A percentile compares a stretch with the other conserved stretches of the same genome.
These are phyloP conservation scores for Chorisops tibialis DNA, from an alignment of 2,888 invertebrate genomes.

Conservation along the genomic window DNA sequence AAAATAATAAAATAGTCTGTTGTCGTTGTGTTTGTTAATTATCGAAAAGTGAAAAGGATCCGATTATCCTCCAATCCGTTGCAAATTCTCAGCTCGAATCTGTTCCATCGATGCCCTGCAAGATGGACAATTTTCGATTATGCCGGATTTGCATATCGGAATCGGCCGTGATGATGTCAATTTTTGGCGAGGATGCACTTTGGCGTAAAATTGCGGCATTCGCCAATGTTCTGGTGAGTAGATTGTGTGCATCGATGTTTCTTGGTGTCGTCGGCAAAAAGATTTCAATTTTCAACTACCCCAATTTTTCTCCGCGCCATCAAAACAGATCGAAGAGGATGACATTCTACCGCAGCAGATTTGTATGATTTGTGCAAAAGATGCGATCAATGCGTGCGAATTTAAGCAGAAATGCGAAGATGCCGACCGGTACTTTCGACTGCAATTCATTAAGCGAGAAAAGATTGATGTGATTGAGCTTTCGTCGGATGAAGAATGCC, in stretches of 20 bases:
- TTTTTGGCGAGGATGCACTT: conserved; percentile 50
- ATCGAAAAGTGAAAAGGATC: too few relatives aligned
- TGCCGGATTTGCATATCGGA: conserved; percentile 50
- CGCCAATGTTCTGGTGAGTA: conserved; percentile 48
- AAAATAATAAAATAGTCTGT: too few relatives aligned
- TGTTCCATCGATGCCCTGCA: too few relatives aligned
- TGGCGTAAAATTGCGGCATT: conserved; percentile 50
- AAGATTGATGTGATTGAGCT: not conserved
- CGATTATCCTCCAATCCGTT: too few relatives aligned
- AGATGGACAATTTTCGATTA: conserved; percentile 41
- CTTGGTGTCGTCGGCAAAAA: not conserved
- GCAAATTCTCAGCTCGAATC: too few relatives aligned
- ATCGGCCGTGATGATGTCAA: conserved; percentile 46
- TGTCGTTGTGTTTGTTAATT: too few relatives aligned
- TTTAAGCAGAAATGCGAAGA: conserved; percentile 52
- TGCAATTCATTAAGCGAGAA: conserved; percentile 38
- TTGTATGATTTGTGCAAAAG: conserved; percentile 47
- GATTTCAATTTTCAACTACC: too few relatives aligned
- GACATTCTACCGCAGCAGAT: conserved; percentile 50
- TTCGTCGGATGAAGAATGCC: not conserved
- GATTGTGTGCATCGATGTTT: not conserved
- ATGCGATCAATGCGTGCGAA: conserved; percentile 46
- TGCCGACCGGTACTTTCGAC: conserved; percentile 49
- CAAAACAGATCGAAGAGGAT: conserved; percentile 45
- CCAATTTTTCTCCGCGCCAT: too few relatives aligned